Evolutionary conservation across 2,888 invertebrate genomes (phyloP).

Genomic region (Mystacides longicornis): DNA sequence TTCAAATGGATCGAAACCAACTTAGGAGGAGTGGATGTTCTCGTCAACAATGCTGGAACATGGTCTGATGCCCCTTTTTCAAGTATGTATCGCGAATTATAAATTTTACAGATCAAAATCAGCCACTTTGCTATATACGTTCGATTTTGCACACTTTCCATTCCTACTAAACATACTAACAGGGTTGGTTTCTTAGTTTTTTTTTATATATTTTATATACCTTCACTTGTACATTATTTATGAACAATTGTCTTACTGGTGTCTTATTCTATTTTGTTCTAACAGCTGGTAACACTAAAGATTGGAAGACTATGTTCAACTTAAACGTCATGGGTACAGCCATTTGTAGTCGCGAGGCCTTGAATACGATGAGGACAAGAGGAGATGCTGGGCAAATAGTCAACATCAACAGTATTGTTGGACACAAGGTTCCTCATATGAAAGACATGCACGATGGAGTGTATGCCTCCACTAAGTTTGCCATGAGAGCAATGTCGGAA

Average conservation of each 20-base stretch:
- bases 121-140: too few species aligned
- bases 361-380: constrained; percentile 35
- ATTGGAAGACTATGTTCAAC: constrained; percentile 31
- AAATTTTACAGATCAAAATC: too few species aligned
- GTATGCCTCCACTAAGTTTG: constrained; percentile 50
- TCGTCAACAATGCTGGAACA: constrained; percentile 39
- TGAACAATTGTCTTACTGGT: too few species aligned
- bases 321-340: constrained; percentile 52
- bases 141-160: too few species aligned
- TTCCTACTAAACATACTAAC: too few species aligned
- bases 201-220: too few species aligned
- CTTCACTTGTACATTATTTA: too few species aligned
- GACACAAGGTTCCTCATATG: constrained; percentile 36
- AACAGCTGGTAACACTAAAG: constrained; percentile 11
- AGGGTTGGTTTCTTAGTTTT: too few species aligned
- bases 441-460: constrained; percentile 34
- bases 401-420: constrained; percentile 33
- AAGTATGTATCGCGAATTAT: constrained; percentile 7
- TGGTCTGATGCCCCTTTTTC: constrained; percentile 28
- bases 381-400: constrained; percentile 22
- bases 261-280: too few species aligned
- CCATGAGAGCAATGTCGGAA: constrained; percentile 45
- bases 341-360: constrained; percentile 49
- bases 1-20: constrained; percentile 33
- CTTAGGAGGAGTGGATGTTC: constrained; percentile 34